Evolutionary conservation across 2,113 vertebrate species (phyloP), one percentile per base, ranked within the genome.

Genomic region (Nycticebus coucang): DNA sequence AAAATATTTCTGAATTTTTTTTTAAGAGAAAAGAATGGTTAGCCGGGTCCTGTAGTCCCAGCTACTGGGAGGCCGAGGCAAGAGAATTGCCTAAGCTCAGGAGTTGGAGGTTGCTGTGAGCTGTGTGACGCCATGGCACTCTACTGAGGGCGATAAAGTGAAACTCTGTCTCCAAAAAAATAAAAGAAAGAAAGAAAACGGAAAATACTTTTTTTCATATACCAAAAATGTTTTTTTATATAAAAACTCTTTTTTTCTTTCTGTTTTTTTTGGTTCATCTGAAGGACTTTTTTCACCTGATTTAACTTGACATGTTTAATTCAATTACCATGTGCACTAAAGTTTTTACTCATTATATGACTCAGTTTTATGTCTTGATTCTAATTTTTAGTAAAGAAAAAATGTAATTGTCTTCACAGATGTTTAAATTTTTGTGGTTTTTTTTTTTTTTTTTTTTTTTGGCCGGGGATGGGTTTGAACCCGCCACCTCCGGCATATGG

Each of bases 361-460:
- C 62, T 96, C 68, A 62, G 8, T 14, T 88, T 92, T 82, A 75
- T 69, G 35, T 33, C 37, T 95, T 78, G 19, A 95, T 74, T 83
- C 14, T 15, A 55, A 1, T 92, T 37, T 69, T 95, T 87, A 81
- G 19, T 96, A 74, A 91, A 83, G 68, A 93, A 89, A 50, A 50
- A 96, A 62, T 62, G 21, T 75, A 35, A 86, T 95, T 87, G 19
- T 57, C 64, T 89, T 87, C 59, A 93, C 37, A 62, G 18, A 9
- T 85, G 82, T 66, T 91, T 85, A 84, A 50, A 78, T 93, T 89
- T 89, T 86, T n/a, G n/a, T n/a, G n/a, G n/a, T n/a, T n/a, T n/a
- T n/a, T n/a, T n/a, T n/a, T n/a, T n/a, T n/a, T n/a, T n/a, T n/a
- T n/a, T n/a, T n/a, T n/a, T n/a, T n/a, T n/a, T n/a, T n/a, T n/a